Evolutionary conservation across 2,888 invertebrate genomes (phyloP).

Genomic region (Scotopteryx bipunctaria): DNA sequence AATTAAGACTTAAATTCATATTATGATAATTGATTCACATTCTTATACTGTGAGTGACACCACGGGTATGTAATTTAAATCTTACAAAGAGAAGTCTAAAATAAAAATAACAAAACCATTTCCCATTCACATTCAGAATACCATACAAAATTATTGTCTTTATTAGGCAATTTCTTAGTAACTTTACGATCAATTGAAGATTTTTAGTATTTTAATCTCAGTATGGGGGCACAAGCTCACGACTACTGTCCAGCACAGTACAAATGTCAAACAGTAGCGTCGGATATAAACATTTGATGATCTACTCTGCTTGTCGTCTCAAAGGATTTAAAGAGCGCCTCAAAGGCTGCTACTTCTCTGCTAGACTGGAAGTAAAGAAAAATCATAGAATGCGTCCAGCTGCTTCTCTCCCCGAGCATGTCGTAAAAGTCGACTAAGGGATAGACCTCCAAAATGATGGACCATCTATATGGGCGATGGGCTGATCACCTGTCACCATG

Average conservation of each 20-base stretch:
- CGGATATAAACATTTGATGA: background rate
- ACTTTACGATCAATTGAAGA: slow-evolving; percentile 38
- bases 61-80: slow-evolving; percentile 1
- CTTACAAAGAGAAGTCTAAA: slow-evolving; percentile 17
- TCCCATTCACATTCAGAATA: slow-evolving; percentile 29
- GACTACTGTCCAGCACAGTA: slow-evolving; percentile 25
- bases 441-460: no score
- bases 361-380: no score
- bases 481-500: no score
- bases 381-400: no score
- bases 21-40: background rate
- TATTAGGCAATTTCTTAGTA: slow-evolving; percentile 33
- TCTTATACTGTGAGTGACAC: background rate
- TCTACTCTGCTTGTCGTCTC: no score
- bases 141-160: slow-evolving; percentile 30
- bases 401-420: no score
- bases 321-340: no score
- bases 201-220: slow-evolving; percentile 38
- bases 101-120: slow-evolving; percentile 18
- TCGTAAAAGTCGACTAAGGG: no score
- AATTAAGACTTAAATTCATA: no score
- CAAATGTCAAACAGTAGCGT: background rate
- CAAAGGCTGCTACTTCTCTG: no score
- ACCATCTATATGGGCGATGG: no score
- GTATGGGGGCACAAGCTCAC: slow-evolving; percentile 33